A percentile compares a stretch with the other conserved stretches of the same genome.
phyloP scores from a whole-genome alignment of 2,888 invertebrate genomes.

The Octonoba sinensis region DNA sequence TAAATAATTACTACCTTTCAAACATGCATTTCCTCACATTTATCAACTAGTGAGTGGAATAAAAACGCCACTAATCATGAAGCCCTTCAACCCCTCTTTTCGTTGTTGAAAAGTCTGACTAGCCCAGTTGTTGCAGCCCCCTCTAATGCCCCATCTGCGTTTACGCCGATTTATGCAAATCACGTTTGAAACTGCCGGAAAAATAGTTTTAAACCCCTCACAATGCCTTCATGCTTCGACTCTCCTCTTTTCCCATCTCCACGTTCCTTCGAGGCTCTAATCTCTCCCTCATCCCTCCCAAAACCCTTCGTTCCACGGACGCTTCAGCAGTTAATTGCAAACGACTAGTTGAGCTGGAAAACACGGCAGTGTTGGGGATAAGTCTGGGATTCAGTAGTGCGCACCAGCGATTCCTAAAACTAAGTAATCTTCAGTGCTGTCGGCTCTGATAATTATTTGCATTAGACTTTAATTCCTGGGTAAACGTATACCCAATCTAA shows the following conservation, averaged over 20 bases:
- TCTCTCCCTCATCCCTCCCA: constrained; percentile 7
- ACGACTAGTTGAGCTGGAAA: constrained; percentile 38
- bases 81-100: constrained; percentile 18
- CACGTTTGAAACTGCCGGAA: constrained; percentile 40
- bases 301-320: constrained; percentile 11
- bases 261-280: constrained; percentile 7
- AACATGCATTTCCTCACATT: neutral
- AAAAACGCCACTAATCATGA: constrained; percentile 16
- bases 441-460: constrained; percentile 56
- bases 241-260: neutral
- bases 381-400: constrained; percentile 13
- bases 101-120: neutral
- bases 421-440: constrained; percentile 29
- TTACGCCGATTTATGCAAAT: constrained; percentile 48
- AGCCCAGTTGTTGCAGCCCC: neutral
- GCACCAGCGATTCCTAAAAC: constrained; percentile 37
- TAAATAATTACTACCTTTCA: neutral
- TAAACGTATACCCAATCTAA: constrained; percentile 50
- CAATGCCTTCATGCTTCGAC: constrained; percentile 14
- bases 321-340: constrained; percentile 53
- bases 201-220: constrained; percentile 35
- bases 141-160: constrained; percentile 36
- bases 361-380: constrained; percentile 8
- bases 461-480: constrained; percentile 51
- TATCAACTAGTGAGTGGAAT: constrained; percentile 7